These are phyloP conservation scores for Cliona cf. orientalis DNA, from an alignment of 37 sponge, comb jelly and placozoan species.

Conservation along the genomic window DNA sequence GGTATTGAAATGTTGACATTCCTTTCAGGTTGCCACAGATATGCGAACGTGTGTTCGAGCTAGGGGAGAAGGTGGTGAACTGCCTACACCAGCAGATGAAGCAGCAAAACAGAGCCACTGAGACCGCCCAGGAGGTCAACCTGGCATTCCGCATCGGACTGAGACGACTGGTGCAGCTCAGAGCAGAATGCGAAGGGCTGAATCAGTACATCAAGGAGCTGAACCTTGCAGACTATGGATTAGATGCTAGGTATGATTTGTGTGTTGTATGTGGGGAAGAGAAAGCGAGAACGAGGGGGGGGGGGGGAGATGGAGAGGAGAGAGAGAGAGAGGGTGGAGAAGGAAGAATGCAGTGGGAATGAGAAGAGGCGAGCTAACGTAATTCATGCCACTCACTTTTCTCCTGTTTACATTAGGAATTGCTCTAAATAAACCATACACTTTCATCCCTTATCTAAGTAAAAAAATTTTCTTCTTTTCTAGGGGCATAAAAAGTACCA, in stretches of 20 bases:
- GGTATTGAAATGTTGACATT: too few relatives aligned
- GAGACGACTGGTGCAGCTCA: slow-evolving; percentile 44
- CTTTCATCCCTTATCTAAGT: slow-evolving; percentile 3
- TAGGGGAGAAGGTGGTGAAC: slow-evolving; percentile 36
- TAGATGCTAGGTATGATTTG: slow-evolving; percentile 27
- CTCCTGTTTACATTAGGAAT: neutral
- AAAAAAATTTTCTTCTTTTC: neutral
- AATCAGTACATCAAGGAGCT: slow-evolving; percentile 38
- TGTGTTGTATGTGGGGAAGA: slow-evolving; percentile 2
- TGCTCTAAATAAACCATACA: neutral
- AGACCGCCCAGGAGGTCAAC: slow-evolving; percentile 17
- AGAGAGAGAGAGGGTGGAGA: too few relatives aligned
- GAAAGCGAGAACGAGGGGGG: neutral
- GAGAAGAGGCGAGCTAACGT: too few relatives aligned
- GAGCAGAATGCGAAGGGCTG: slow-evolving; percentile 36
- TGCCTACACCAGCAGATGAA: slow-evolving; percentile 51
- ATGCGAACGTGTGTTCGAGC: slow-evolving; percentile 30
- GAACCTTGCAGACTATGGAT: slow-evolving; percentile 37
- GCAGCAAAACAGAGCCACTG: slow-evolving; percentile 39
- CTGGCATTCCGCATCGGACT: slow-evolving; percentile 50
- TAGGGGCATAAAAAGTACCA: neutral
- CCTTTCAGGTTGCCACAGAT: slow-evolving; percentile 20
- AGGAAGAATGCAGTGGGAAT: too few relatives aligned
- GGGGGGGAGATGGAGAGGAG: neutral
- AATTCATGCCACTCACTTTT: too few relatives aligned